Conservation (phyloP, 2,797 vertebrate species). For the Clarias laeviceps region DNA sequence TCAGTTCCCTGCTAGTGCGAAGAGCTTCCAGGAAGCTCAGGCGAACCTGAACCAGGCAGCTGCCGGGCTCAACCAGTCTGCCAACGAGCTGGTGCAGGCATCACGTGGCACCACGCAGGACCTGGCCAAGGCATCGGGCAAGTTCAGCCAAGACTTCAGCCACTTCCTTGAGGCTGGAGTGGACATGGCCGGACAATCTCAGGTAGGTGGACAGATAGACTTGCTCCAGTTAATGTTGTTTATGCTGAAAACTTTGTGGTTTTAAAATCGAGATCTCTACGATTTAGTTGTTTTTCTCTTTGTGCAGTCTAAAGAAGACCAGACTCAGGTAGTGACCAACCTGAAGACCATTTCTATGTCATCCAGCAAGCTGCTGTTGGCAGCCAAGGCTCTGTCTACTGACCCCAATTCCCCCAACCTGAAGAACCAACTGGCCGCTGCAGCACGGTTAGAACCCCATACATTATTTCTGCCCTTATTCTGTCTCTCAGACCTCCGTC, state of each 20-base stretch:
- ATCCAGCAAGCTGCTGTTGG: constrained; percentile 92
- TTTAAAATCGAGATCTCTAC: not conserved
- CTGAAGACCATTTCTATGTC: constrained; percentile 98
- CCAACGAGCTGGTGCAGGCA: constrained; percentile 92
- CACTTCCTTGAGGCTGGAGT: constrained; percentile 92
- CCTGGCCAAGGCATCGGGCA: constrained; percentile 88
- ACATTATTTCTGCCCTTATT: not conserved
- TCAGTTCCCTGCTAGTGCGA: constrained; percentile 90
- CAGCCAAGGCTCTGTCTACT: constrained; percentile 92
- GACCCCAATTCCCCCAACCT: constrained; percentile 92
- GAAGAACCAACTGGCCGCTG: constrained; percentile 94
- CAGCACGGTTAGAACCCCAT: constrained; percentile 80
- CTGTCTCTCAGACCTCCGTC: not conserved
- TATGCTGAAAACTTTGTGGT: not conserved
- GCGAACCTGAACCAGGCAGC: constrained; percentile 88
- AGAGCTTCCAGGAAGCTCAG: constrained; percentile 94
- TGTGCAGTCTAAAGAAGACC: constrained; percentile 90
- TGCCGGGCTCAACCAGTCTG: constrained; percentile 90
- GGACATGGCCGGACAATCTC: constrained; percentile 95
- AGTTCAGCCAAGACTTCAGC: constrained; percentile 93
- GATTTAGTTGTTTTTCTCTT: constrained; percentile 5
- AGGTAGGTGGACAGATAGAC: constrained; percentile 71
- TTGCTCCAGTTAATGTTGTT: not conserved
- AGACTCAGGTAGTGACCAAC: constrained; percentile 92
- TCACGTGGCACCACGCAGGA: constrained; percentile 92